These are phyloP conservation scores for Tetraneura akinire DNA, from an alignment of 1,140 invertebrate genomes.

Conservation along the genomic window DNA sequence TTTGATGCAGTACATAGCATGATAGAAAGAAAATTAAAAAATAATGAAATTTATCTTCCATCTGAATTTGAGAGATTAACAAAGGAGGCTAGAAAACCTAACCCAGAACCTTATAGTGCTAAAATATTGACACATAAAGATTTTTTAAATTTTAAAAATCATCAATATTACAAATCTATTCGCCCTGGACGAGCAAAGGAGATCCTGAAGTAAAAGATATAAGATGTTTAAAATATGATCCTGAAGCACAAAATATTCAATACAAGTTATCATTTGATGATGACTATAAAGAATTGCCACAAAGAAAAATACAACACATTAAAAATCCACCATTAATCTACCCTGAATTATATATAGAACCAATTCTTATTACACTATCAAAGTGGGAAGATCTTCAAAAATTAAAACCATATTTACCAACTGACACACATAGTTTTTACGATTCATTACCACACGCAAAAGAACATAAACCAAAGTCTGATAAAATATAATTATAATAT, in stretches of 20 bases:
- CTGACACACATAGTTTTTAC: conserved; percentile 51
- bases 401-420: conserved; percentile 44
- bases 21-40: conserved; percentile 56
- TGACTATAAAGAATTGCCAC: background rate
- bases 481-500: background rate
- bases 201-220: conserved; percentile 52
- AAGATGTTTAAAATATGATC: background rate
- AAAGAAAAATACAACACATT: conserved; percentile 2
- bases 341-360: conserved; percentile 18
- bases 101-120: conserved; percentile 23
- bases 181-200: conserved; percentile 44
- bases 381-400: conserved; percentile 52
- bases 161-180: conserved; percentile 46
- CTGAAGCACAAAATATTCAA: background rate
- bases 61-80: conserved; percentile 53
- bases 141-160: conserved; percentile 26
- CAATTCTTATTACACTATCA: conserved; percentile 27
- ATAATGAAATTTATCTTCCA: conserved; percentile 54
- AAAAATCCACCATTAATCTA: background rate
- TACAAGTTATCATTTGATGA: conserved; percentile 11
- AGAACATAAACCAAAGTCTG: background rate
- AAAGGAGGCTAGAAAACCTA: conserved; percentile 52
- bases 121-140: background rate
- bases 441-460: conserved; percentile 47
- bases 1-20: conserved; percentile 54